Conservation (phyloP, 2,888 invertebrate genomes). For the Watsonalla binaria region DNA sequence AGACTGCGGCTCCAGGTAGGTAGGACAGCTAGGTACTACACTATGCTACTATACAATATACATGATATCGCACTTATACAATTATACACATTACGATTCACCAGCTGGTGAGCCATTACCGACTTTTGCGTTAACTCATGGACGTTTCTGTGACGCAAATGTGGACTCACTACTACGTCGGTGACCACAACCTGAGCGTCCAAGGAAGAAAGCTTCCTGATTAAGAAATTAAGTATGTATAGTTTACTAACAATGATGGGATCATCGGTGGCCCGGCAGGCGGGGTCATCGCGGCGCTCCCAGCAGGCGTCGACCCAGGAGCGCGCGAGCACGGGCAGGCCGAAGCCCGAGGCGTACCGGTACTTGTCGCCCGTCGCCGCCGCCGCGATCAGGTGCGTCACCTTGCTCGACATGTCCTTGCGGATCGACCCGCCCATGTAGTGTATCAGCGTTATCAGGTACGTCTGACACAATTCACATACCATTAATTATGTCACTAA, state of each 20-base stretch:
- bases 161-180: too few relatives aligned
- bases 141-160: too few relatives aligned
- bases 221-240: not conserved
- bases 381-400: slow-evolving; percentile 96
- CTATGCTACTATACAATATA: too few relatives aligned
- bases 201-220: too few relatives aligned
- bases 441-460: slow-evolving; percentile 93
- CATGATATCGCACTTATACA: too few relatives aligned
- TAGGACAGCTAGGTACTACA: not conserved
- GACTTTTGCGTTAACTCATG: too few relatives aligned
- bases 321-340: slow-evolving; percentile 91
- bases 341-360: slow-evolving; percentile 93
- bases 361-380: slow-evolving; percentile 95
- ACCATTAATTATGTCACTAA: not conserved
- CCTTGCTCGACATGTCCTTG: slow-evolving; percentile 91
- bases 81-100: too few relatives aligned
- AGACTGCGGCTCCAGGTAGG: not conserved
- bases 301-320: slow-evolving; percentile 94
- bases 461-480: slow-evolving; percentile 79
- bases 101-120: too few relatives aligned
- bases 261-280: slow-evolving; percentile 84
- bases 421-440: slow-evolving; percentile 98
- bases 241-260: slow-evolving; percentile 79
- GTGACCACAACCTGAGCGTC: too few relatives aligned
- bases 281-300: slow-evolving; percentile 85